Percentiles rank a stretch among this genome's conserved stretches.
Conservation (phyloP, 37 sponge, comb jelly and placozoan species). For the Aplysina aerophoba region DNA sequence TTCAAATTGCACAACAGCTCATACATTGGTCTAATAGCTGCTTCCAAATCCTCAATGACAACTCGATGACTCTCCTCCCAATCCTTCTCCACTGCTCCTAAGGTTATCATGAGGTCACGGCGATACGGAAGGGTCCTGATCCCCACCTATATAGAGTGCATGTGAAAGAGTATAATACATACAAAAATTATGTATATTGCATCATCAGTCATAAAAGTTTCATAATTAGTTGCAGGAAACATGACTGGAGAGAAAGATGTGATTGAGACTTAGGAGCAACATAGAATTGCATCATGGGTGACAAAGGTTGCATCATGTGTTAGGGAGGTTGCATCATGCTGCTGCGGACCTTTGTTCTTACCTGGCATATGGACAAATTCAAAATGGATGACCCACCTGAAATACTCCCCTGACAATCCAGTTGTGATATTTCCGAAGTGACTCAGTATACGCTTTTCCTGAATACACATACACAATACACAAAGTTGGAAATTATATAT, state of each 20-base stretch:
- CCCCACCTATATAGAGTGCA: conserved; percentile 56
- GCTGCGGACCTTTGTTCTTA: too few relatives aligned
- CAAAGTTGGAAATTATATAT: too few relatives aligned
- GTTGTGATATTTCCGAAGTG: conserved; percentile 66
- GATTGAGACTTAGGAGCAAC: background rate
- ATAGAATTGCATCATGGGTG: background rate
- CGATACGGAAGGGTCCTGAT: conserved; percentile 78
- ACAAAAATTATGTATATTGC: background rate
- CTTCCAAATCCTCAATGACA: conserved; percentile 63
- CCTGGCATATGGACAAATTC: too few relatives aligned
- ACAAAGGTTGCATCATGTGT: background rate
- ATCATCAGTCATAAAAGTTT: too few relatives aligned
- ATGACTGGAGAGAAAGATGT: background rate
- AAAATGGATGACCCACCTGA: conserved; percentile 49
- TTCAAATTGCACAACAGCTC: background rate
- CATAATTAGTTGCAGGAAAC: too few relatives aligned
- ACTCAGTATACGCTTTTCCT: conserved; percentile 75
- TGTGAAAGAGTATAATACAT: background rate
- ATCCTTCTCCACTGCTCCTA: conserved; percentile 49
- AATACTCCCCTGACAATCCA: conserved; percentile 90
- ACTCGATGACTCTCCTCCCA: conserved; percentile 44
- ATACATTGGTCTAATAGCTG: conserved; percentile 37
- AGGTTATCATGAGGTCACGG: conserved; percentile 43
- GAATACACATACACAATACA: background rate
- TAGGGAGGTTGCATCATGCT: background rate